These are phyloP conservation scores for Cantharis rufa DNA, from an alignment of 2,888 invertebrate genomes.

Conservation along the genomic window DNA sequence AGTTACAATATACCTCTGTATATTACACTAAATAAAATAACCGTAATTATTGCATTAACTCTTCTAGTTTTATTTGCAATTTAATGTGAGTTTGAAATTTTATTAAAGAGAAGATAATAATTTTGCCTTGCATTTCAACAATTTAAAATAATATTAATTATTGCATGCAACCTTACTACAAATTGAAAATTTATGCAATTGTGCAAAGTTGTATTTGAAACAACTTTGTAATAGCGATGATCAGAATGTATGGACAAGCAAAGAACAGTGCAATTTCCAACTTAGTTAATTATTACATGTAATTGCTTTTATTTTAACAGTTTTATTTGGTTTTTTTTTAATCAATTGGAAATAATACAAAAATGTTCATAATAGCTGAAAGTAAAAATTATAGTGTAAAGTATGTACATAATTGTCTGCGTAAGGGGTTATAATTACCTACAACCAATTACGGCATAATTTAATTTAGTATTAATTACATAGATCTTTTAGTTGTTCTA, in stretches of 20 bases:
- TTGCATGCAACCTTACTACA: neutral
- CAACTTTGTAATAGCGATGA: neutral
- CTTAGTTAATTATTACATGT: neutral
- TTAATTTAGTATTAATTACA: too few species aligned
- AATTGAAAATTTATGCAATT: neutral
- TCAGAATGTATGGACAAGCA: too few species aligned
- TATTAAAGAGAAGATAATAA: too few species aligned
- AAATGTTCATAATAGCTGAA: too few species aligned
- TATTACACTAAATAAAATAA: too few species aligned
- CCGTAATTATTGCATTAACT: neutral
- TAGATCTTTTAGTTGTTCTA: too few species aligned
- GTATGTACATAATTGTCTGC: neutral
- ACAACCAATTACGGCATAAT: too few species aligned
- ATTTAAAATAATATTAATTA: neutral
- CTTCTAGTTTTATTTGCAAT: neutral
- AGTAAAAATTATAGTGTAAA: neutral
- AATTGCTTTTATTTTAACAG: neutral
- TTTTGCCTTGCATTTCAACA: neutral
- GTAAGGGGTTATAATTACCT: neutral
- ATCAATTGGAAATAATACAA: too few species aligned
- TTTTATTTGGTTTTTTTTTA: neutral
- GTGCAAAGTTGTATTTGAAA: neutral
- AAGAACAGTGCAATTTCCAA: too few species aligned
- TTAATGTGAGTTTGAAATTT: neutral
- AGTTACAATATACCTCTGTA: too few species aligned